Percentiles rank a stretch among this genome's conserved stretches.
Evolutionary conservation across 2,113 vertebrate species (phyloP).

Genomic region (Myotis davidii): DNA sequence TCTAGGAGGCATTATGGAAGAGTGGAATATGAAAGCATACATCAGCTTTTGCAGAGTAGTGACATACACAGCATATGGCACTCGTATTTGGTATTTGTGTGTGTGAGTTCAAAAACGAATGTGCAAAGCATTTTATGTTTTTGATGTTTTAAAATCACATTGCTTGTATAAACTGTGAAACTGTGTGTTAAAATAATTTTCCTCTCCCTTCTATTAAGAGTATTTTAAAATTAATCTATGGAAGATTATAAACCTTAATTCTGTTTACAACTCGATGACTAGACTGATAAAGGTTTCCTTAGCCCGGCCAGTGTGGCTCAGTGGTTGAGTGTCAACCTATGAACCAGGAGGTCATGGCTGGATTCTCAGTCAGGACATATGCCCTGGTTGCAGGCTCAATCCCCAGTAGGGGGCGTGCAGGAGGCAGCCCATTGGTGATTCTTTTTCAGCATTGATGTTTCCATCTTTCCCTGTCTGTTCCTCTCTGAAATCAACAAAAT

Average conservation of each 20-base stretch:
- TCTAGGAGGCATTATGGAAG: constrained; percentile 42
- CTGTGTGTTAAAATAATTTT: not conserved
- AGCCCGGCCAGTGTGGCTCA: too few species aligned
- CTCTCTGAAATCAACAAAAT: too few species aligned
- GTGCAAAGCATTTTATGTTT: not conserved
- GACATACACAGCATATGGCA: not conserved
- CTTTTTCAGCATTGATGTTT: too few species aligned
- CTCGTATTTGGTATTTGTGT: not conserved
- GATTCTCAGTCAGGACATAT: too few species aligned
- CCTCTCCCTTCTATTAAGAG: not conserved
- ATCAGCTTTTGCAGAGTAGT: constrained; percentile 31
- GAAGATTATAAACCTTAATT: not conserved
- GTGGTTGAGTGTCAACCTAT: too few species aligned
- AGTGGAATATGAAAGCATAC: not conserved
- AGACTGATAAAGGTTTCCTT: not conserved
- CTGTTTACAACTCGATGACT: not conserved
- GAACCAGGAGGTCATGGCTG: too few species aligned
- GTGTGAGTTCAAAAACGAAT: not conserved
- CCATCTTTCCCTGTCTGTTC: too few species aligned
- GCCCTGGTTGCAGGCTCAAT: too few species aligned
- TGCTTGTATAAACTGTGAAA: not conserved
- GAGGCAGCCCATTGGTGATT: too few species aligned
- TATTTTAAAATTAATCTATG: not conserved
- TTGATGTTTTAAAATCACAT: not conserved
- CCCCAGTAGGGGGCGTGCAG: too few species aligned